These are phyloP conservation scores for Dysdera silvatica DNA, from an alignment of 1,140 invertebrate species.

Conservation along the genomic window DNA sequence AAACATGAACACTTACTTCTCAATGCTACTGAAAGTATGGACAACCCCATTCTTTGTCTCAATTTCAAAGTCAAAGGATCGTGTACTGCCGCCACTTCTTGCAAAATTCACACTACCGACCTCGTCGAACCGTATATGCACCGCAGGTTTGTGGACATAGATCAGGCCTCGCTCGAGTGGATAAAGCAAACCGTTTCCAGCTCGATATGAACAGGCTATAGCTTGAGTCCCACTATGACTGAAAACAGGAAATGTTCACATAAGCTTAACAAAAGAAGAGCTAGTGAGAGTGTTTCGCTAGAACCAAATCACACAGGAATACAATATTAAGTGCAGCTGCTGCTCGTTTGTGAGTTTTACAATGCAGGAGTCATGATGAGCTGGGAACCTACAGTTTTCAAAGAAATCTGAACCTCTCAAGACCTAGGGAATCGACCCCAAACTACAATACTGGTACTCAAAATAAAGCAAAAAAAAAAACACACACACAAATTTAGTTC, in stretches of 20 bases:
- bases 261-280: neutral
- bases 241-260: constrained; percentile 34
- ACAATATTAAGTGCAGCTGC: too few species aligned
- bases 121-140: constrained; percentile 97
- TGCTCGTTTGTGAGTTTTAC: too few species aligned
- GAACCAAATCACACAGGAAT: too few species aligned
- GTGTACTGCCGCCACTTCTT: constrained; percentile 83
- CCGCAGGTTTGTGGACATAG: constrained; percentile 96
- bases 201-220: constrained; percentile 93
- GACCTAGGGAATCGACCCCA: too few species aligned
- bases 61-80: constrained; percentile 97
- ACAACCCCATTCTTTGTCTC: constrained; percentile 80
- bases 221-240: constrained; percentile 86
- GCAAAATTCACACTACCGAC: constrained; percentile 94
- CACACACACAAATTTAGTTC: too few species aligned
- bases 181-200: constrained; percentile 94
- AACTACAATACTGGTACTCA: too few species aligned
- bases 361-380: too few species aligned
- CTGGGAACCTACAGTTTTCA: too few species aligned
- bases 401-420: too few species aligned
- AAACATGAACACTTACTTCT: constrained; percentile 61
- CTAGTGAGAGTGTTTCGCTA: too few species aligned
- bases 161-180: constrained; percentile 98
- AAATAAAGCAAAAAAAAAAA: too few species aligned
- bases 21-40: constrained; percentile 95